Conservation (phyloP, 2,113 vertebrate species). For the Prunella himalayana region DNA sequence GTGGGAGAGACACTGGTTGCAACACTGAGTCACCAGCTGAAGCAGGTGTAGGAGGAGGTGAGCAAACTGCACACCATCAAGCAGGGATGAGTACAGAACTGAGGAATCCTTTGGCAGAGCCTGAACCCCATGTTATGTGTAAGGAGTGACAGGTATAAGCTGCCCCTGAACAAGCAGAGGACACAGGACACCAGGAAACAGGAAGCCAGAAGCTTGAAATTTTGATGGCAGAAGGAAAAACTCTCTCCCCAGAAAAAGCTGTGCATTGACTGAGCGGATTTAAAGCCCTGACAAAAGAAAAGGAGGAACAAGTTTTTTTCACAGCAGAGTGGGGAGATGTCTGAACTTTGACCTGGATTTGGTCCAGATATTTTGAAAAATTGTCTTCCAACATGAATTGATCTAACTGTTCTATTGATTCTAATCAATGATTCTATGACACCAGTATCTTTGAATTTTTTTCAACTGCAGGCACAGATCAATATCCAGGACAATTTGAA, state of each 20-base stretch:
- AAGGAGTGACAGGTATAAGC: background rate
- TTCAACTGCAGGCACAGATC: background rate
- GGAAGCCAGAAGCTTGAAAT: background rate
- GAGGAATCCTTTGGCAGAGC: fast-evolving
- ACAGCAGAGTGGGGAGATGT: background rate
- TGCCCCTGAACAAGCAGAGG: background rate
- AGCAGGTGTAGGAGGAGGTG: background rate
- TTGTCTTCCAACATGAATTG: background rate
- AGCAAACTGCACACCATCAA: background rate
- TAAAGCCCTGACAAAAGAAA: background rate
- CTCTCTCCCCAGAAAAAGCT: background rate
- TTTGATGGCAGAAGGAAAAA: background rate
- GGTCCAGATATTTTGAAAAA: background rate
- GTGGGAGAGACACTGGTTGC: background rate
- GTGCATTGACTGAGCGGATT: background rate
- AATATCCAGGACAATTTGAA: background rate
- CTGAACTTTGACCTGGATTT: background rate
- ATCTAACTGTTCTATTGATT: background rate
- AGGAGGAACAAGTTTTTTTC: background rate
- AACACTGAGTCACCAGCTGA: background rate
- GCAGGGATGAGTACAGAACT: fast-evolving
- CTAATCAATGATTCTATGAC: background rate
- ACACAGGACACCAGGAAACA: background rate
- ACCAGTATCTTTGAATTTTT: background rate
- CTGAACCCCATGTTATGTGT: background rate